phyloP scores from a whole-genome alignment of 2,113 vertebrate genomes.

The Pterophyllum scalare region DNA sequence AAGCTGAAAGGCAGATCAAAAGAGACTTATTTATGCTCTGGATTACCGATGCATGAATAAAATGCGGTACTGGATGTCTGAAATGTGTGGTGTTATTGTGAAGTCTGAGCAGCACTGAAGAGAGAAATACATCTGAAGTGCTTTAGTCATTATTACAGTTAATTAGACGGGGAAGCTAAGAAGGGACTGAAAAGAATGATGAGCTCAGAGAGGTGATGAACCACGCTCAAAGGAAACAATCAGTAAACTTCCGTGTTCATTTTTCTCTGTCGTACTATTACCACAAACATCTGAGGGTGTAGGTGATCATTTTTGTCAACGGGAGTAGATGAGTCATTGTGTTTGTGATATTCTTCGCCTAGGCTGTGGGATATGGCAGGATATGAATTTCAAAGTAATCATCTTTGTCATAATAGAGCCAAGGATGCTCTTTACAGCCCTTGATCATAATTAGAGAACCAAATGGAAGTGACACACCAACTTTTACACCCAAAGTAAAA shows the following conservation, averaged over 20 bases:
- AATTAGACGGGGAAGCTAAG: constrained; percentile 44
- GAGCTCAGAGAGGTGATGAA: constrained; percentile 32
- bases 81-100: background rate
- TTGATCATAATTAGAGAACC: constrained; percentile 40
- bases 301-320: constrained; percentile 21
- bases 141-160: constrained; percentile 39
- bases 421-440: constrained; percentile 20
- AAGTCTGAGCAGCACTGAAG: constrained; percentile 7
- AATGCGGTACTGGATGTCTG: background rate
- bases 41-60: constrained; percentile 24
- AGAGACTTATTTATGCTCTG: constrained; percentile 23
- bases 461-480: constrained; percentile 19
- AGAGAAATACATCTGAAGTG: constrained; percentile 24
- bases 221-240: constrained; percentile 10
- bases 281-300: background rate
- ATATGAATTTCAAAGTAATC: constrained; percentile 50
- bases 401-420: constrained; percentile 35
- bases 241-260: constrained; percentile 9
- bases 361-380: constrained; percentile 3
- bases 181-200: constrained; percentile 23
- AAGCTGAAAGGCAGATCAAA: constrained; percentile 4
- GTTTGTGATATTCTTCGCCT: constrained; percentile 8
- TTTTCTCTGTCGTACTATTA: background rate
- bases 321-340: constrained; percentile 34
- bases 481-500: background rate